Evolutionary conservation across 2,888 invertebrate genomes (phyloP), one percentile per base, ranked within the genome.

Genomic region (Apoda limacodes): DNA sequence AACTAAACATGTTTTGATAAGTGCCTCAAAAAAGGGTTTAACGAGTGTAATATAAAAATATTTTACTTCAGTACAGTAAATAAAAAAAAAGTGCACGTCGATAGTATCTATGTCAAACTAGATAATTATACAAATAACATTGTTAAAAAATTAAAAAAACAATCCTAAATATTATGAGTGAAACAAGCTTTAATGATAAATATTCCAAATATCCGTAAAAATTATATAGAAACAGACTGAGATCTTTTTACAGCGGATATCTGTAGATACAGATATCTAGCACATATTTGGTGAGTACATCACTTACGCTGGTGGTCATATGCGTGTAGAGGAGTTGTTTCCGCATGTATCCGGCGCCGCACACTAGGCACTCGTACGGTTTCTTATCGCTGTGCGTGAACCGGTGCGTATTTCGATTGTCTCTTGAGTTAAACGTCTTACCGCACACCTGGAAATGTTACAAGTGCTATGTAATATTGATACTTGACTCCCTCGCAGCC

Each of bases 331-430:
- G 81, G 33, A 88, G 71, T 3, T 91, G 90, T 50, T 92, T 92
- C 6, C 93, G 75, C 92, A 93, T 93, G 53, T 89, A 93, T 0
- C 92, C 92, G 45, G 87, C 85, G 3, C 90, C 90, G 55, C 93
- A 93, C 4, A 88, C 85, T 37, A 88, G 68, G 54, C 93, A 93
- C 62, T 92, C 92, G 64, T 92, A 93, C 0, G 92, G 93, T 50
- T 93, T 93, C 59, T 92, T 90, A 58, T 92, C 89, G 50, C 90
- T 90, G 67, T 93, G 93, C 25, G 91, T 88, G 64, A 92, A 93
- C 15, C 91, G 83, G 60, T 93, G 93, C 6, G 90, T 89, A 71
- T 93, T 92, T 35, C 92, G 82, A 55, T 93, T 93, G 68, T 93
- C 93, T 35, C 91, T 83, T 6, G 91, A 90, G 56, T 88, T 91